Percentiles rank a stretch among this genome's conserved stretches.
These are phyloP conservation scores for Drosophila rubida DNA, from an alignment of 2,888 invertebrate genomes.

Conservation along the genomic window DNA sequence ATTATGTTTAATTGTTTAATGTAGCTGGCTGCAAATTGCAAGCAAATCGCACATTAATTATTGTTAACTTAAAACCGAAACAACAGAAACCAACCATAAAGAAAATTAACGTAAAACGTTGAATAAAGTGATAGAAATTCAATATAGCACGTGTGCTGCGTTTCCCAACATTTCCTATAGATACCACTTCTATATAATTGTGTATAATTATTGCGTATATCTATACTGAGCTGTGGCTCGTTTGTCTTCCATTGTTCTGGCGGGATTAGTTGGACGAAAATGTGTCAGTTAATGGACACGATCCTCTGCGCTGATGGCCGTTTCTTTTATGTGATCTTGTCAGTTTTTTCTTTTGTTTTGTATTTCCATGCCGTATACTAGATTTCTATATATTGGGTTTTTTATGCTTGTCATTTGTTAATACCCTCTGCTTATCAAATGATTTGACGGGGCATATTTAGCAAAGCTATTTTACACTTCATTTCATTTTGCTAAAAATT, in stretches of 20 bases:
- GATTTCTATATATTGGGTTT: not conserved
- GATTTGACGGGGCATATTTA: not conserved
- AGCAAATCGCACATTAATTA: constrained; percentile 29
- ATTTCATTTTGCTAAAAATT: too few species aligned
- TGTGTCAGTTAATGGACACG: constrained; percentile 51
- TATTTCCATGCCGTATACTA: not conserved
- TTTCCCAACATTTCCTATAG: constrained; percentile 2
- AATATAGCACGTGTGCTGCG: constrained; percentile 16
- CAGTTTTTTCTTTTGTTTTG: constrained; percentile 12
- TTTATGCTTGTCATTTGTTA: not conserved
- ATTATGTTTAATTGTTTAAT: constrained; percentile 60
- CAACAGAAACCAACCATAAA: constrained; percentile 36
- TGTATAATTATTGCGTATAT: not conserved
- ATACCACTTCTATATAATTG: not conserved
- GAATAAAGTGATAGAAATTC: constrained; percentile 66
- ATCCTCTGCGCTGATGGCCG: constrained; percentile 45
- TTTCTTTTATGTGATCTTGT: constrained; percentile 35
- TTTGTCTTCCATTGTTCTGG: constrained; percentile 24
- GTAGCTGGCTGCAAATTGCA: constrained; percentile 30
- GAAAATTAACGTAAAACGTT: constrained; percentile 63
- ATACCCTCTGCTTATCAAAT: not conserved
- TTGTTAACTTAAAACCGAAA: constrained; percentile 37
- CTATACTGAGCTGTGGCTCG: not conserved
- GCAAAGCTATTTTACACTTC: not conserved
- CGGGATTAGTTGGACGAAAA: constrained; percentile 56